A percentile compares a stretch with the other conserved stretches of the same genome.
Evolutionary conservation across 1,140 invertebrate genomes (phyloP).

Genomic region (Cydia pomonella): DNA sequence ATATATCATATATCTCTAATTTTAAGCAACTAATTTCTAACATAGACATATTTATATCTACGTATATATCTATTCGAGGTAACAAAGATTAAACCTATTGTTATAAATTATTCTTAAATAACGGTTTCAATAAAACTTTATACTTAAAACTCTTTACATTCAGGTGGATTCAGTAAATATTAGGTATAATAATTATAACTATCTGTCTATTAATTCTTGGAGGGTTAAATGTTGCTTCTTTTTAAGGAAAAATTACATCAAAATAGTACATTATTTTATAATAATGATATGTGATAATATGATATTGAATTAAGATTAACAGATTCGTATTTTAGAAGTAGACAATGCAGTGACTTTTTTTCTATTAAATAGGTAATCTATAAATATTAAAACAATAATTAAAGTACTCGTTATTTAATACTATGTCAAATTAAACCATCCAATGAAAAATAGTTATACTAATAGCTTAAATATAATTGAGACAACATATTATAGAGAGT

Average conservation of each 20-base stretch:
- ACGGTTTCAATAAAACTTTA: background rate
- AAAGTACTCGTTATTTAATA: no score
- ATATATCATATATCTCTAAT: background rate
- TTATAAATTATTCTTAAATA: background rate
- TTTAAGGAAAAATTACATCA: no score
- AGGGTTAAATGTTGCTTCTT: no score
- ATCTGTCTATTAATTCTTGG: no score
- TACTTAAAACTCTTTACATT: background rate
- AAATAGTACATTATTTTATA: no score
- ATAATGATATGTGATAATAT: no score
- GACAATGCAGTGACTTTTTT: no score
- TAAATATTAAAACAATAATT: background rate
- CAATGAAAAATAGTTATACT: background rate
- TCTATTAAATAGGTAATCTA: background rate
- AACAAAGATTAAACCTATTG: background rate
- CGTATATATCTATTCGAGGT: background rate
- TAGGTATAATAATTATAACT: no score
- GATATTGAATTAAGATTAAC: no score
- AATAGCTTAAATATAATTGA: background rate
- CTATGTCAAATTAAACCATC: background rate
- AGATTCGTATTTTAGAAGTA: no score
- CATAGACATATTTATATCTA: background rate
- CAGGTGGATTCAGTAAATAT: background rate
- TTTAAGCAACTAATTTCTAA: constrained; percentile 9
- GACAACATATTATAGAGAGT: background rate